phyloP scores from a whole-genome alignment of 2,888 invertebrate species.

The Kuschelorhynchus macadamiae region DNA sequence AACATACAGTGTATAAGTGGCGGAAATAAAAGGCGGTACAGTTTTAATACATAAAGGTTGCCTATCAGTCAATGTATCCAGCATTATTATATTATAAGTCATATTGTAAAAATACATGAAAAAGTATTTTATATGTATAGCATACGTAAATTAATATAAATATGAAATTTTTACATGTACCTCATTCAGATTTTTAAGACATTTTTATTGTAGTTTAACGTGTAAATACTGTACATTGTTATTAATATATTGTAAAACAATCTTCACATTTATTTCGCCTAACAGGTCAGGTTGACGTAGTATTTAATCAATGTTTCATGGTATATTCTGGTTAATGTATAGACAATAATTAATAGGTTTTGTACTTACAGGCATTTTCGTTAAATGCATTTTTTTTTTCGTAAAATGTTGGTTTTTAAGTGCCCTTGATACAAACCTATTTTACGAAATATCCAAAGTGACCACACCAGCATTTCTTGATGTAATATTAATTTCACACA shows the following conservation, averaged over 20 bases:
- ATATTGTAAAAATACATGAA: conserved; percentile 19
- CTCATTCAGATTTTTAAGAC: conserved; percentile 32
- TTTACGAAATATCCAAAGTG: background rate
- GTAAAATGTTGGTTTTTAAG: conserved; percentile 17
- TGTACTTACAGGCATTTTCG: conserved; percentile 28
- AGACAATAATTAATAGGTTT: conserved; percentile 46
- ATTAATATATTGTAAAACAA: conserved; percentile 6
- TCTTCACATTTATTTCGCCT: conserved; percentile 26
- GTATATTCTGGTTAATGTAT: conserved; percentile 41
- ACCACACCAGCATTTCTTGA: background rate
- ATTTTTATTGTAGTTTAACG: conserved; percentile 8
- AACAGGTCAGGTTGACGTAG: conserved; percentile 15
- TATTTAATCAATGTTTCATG: conserved; percentile 36
- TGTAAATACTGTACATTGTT: conserved; percentile 35
- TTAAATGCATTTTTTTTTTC: conserved; percentile 3
- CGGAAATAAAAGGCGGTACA: no score
- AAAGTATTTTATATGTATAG: conserved; percentile 39
- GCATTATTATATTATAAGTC: conserved; percentile 5
- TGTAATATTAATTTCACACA: no score
- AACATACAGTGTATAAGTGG: no score
- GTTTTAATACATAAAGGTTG: no score
- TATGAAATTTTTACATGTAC: conserved; percentile 34
- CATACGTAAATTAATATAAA: conserved; percentile 5
- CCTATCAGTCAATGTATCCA: background rate
- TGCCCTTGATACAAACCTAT: conserved; percentile 20